Conservation (phyloP, 2,113 vertebrate species). For the Lasiurus borealis region DNA sequence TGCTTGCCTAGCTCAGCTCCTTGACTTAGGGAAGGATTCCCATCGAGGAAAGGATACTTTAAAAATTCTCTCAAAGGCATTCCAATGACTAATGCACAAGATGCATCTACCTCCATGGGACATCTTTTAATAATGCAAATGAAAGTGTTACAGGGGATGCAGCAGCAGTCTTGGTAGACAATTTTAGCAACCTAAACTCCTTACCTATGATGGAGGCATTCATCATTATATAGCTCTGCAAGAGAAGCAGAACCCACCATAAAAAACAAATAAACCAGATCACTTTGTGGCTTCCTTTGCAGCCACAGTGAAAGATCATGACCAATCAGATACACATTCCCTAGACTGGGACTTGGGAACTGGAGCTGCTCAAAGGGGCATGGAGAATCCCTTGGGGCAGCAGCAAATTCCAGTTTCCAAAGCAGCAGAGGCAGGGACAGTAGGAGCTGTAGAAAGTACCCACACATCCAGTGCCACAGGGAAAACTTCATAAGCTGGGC, state of each 20-base stretch:
- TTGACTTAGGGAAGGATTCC: background rate
- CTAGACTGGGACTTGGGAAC: background rate
- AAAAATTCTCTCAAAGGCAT: background rate
- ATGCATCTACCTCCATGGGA: too few species aligned
- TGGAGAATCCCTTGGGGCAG: background rate
- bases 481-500: background rate
- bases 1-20: background rate
- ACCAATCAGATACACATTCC: background rate
- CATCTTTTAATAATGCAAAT: background rate
- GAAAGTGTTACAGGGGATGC: background rate
- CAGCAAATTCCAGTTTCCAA: background rate
- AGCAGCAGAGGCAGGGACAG: background rate
- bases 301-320: background rate
- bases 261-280: background rate
- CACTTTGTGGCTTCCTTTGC: background rate
- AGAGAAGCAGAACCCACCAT: background rate
- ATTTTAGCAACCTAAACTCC: background rate
- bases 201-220: background rate
- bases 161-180: background rate
- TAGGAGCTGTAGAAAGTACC: background rate
- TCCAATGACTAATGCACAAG: background rate
- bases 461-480: fast-evolving
- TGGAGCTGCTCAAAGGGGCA: background rate
- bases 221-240: background rate
- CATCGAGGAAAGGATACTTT: background rate